Conservation (phyloP, 2,888 invertebrate species). For the Rhaphigaster nebulosa region DNA sequence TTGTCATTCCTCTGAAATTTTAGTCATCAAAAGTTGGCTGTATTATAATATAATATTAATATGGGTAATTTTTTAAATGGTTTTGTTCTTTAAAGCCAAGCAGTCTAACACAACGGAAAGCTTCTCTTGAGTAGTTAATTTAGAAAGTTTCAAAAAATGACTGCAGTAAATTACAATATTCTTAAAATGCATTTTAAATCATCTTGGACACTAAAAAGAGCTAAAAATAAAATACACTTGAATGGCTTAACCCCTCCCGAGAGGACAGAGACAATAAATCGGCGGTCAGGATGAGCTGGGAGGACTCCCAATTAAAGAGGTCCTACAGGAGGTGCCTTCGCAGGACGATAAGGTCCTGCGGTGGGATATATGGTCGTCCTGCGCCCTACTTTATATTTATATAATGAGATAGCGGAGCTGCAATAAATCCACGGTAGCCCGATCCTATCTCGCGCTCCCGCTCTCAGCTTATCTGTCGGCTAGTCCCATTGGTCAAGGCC, state of each 20-base stretch:
- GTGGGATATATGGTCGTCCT: slow-evolving; percentile 26
- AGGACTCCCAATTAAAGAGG: slow-evolving; percentile 48
- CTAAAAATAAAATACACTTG: background rate
- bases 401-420: slow-evolving; percentile 36
- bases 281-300: background rate
- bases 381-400: slow-evolving; percentile 54
- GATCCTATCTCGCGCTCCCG: slow-evolving; percentile 47
- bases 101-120: too few species aligned
- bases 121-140: too few species aligned
- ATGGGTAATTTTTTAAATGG: too few species aligned
- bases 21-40: too few species aligned
- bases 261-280: background rate
- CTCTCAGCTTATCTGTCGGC: background rate
- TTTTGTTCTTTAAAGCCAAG: too few species aligned
- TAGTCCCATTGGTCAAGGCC: background rate
- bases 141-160: too few species aligned
- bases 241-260: background rate
- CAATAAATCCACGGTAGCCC: slow-evolving; percentile 53
- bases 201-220: background rate
- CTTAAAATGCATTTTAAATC: background rate
- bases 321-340: background rate
- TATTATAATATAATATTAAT: too few species aligned
- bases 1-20: too few species aligned
- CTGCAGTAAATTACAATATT: background rate
- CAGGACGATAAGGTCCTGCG: slow-evolving; percentile 9